Conservation (phyloP, 2,797 vertebrate genomes). For the Dicrostonyx torquatus region DNA sequence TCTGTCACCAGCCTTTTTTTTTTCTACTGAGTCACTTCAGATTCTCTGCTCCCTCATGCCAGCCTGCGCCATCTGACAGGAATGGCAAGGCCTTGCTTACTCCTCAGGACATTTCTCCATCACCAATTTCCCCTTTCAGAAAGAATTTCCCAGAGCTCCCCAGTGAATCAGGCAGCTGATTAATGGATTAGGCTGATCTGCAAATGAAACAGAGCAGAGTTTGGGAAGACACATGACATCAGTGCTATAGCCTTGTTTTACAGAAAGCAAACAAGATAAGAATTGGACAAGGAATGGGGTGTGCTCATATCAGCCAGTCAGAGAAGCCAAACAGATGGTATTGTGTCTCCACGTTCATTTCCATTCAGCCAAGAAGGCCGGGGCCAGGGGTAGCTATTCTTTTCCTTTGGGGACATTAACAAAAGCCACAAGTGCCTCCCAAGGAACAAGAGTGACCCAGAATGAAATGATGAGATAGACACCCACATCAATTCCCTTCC, state of each 20-base stretch:
- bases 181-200: not conserved
- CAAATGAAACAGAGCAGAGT: not conserved
- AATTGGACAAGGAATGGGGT: not conserved
- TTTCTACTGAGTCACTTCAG: not conserved
- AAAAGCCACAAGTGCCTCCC: not conserved
- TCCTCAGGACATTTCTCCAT: slow-evolving; percentile 3
- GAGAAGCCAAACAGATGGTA: not conserved
- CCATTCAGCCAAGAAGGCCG: too few relatives aligned
- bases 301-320: not conserved
- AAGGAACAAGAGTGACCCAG: not conserved
- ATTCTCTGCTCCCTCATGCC: not conserved
- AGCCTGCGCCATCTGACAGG: not conserved
- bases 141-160: not conserved
- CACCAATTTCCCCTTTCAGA: not conserved
- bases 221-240: not conserved
- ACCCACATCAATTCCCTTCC: not conserved
- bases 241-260: not conserved
- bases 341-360: accelerated
- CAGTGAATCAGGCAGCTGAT: not conserved
- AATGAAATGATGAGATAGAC: not conserved
- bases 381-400: too few relatives aligned
- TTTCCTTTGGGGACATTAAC: not conserved
- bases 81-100: not conserved
- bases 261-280: not conserved
- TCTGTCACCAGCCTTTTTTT: not conserved